These are phyloP conservation scores for Hesperophylax magnus DNA, from an alignment of 1,140 invertebrate genomes.

Conservation along the genomic window DNA sequence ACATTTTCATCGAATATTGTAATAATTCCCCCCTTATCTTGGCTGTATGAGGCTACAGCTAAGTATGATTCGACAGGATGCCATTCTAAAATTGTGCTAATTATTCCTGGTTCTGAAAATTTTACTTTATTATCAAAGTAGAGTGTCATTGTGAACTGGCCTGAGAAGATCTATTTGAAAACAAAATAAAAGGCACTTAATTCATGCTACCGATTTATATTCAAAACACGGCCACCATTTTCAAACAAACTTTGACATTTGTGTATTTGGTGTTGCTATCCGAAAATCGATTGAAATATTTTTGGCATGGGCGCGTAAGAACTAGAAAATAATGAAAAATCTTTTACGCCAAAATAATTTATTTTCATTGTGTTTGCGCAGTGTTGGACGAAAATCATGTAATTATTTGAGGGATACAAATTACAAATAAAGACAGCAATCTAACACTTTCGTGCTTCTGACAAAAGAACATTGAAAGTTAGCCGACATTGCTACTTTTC, in stretches of 20 bases:
- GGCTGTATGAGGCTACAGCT: constrained; percentile 87
- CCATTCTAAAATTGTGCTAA: constrained; percentile 85
- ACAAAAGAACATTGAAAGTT: no score
- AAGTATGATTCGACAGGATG: constrained; percentile 84
- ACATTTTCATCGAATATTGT: constrained; percentile 91
- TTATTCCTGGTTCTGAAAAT: constrained; percentile 77
- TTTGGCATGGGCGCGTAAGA: no score
- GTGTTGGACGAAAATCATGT: no score
- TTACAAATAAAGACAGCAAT: no score
- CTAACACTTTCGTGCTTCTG: no score
- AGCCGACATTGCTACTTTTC: no score
- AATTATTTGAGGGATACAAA: no score
- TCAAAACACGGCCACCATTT: constrained; percentile 47
- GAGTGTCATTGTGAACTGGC: constrained; percentile 75
- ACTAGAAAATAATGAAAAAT: no score
- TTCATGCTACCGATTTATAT: constrained; percentile 32
- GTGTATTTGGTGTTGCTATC: constrained; percentile 8
- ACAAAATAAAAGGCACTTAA: neutral
- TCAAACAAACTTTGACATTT: constrained; percentile 50
- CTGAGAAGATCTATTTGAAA: neutral
- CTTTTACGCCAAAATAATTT: no score
- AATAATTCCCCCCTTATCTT: constrained; percentile 89
- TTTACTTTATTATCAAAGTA: constrained; percentile 84
- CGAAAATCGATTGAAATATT: no score
- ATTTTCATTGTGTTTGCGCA: no score